Evolutionary conservation across 2,113 vertebrate genomes (phyloP), one percentile per base, ranked within the genome.

Genomic region (Pseudopipra pipra): DNA sequence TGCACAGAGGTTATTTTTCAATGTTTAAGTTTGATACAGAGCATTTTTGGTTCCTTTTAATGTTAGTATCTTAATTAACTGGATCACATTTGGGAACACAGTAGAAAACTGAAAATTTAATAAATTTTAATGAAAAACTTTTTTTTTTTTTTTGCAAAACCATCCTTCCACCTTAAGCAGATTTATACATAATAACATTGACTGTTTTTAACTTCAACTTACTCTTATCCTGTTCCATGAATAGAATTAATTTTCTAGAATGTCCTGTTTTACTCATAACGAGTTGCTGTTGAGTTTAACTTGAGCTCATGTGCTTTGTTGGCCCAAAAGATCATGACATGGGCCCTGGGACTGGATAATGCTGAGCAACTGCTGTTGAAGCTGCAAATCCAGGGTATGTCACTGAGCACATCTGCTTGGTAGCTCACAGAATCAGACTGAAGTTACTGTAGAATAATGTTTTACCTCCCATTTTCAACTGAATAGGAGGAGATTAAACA

Each of bases 141-240:
- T 37, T 35, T 7, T 52, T 85, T 61, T 27, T 30, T 7, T 43
- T 85, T 67, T 27, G 43, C 7, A 78, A 74, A 67, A 39, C 4
- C 11, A 15, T 77, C 44, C 78, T 75, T 39, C 2, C 1, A 30
- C 27, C 8, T 41, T 35, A 12, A 70, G 8, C 49, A 43, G 11
- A 18, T 44, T 79, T 72, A 25, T 37, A 8, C 3, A 1, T 52
- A 3, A 12, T 43, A 22, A 24, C 1, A 0, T 25, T 21, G 16
- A 47, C 43, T 66, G 4, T 28, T 71, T 71, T 86, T 62, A 56
- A n/a, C 17, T 35, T 90, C 22, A 35, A 3, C 22, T 70, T 46
- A 21, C 12, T 61, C 7, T 59, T 37, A 20, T 0, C 17, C 5
- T 12, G 66, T 88, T 86, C 14, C 5, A 39, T 52, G n/a, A 31